A percentile compares a stretch with the other conserved stretches of the same genome.
These are phyloP conservation scores for Guaruba guarouba DNA, from an alignment of 2,113 vertebrate species.

Conservation along the genomic window DNA sequence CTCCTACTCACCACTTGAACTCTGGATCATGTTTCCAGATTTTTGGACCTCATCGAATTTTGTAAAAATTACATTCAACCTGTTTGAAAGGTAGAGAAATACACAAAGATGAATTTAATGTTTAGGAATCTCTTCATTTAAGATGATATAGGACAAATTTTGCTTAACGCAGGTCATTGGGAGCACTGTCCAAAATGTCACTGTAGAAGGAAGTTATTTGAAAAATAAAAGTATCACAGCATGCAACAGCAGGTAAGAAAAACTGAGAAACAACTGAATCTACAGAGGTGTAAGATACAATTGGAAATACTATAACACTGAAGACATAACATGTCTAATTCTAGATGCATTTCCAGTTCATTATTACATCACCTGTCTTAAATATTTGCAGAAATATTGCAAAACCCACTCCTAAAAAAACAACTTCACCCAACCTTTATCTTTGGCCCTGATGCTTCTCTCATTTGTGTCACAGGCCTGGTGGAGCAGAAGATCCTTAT, in stretches of 20 bases:
- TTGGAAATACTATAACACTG: background rate
- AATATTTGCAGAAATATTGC: background rate
- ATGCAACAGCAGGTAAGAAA: background rate
- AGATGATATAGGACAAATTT: background rate
- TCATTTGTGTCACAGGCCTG: background rate
- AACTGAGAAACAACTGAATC: background rate
- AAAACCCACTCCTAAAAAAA: background rate
- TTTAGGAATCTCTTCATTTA: background rate
- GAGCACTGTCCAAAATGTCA: background rate
- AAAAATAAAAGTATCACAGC: background rate
- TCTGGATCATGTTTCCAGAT: slow-evolving; percentile 94
- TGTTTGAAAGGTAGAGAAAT: slow-evolving; percentile 65
- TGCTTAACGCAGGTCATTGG: background rate
- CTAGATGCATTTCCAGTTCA: background rate
- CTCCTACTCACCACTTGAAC: slow-evolving; percentile 84
- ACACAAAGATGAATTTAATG: background rate
- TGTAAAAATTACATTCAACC: slow-evolving; percentile 98
- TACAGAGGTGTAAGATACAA: background rate
- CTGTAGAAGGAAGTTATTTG: background rate
- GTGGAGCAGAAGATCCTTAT: background rate
- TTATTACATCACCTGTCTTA: background rate
- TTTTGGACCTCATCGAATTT: slow-evolving; percentile 98
- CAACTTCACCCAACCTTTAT: background rate
- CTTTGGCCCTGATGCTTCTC: background rate
- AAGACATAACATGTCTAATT: background rate